These are phyloP conservation scores for Penelope pileata DNA, from an alignment of 2,113 vertebrate genomes.

Conservation along the genomic window DNA sequence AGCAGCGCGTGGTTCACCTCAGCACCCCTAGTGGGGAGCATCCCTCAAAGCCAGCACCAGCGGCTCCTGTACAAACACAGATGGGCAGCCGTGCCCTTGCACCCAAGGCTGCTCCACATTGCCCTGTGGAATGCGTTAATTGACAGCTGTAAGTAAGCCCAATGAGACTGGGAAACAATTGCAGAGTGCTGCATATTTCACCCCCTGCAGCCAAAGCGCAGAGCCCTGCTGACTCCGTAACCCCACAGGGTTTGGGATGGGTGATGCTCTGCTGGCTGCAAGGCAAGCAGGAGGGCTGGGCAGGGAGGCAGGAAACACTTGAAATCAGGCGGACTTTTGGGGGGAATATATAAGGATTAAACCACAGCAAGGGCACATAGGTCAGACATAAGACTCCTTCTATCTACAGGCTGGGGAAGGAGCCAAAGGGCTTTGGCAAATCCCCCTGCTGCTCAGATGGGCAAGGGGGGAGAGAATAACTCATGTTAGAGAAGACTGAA, in stretches of 20 bases:
- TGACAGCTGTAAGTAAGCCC: neutral
- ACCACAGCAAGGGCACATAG: neutral
- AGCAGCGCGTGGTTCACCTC: accelerated
- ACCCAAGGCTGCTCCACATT: neutral
- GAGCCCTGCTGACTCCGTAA: neutral
- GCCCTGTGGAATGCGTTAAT: neutral
- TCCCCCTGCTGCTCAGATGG: neutral
- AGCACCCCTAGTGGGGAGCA: neutral
- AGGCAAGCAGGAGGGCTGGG: neutral
- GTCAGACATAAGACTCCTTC: neutral
- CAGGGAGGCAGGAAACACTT: neutral
- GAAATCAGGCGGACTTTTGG: neutral
- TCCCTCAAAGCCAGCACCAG: neutral
- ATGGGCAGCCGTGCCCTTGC: neutral
- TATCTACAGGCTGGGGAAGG: neutral
- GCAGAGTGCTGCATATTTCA: neutral
- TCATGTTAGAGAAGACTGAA: accelerated
- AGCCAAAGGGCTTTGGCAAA: neutral
- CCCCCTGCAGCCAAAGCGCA: neutral
- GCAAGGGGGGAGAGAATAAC: neutral
- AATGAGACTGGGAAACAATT: neutral
- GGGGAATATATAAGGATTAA: neutral
- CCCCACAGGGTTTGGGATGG: neutral
- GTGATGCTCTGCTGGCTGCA: neutral
- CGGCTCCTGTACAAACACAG: neutral